Base-by-base conservation (phyloP, 2,113 vertebrate species). In the Microcebus murinus region DNA sequence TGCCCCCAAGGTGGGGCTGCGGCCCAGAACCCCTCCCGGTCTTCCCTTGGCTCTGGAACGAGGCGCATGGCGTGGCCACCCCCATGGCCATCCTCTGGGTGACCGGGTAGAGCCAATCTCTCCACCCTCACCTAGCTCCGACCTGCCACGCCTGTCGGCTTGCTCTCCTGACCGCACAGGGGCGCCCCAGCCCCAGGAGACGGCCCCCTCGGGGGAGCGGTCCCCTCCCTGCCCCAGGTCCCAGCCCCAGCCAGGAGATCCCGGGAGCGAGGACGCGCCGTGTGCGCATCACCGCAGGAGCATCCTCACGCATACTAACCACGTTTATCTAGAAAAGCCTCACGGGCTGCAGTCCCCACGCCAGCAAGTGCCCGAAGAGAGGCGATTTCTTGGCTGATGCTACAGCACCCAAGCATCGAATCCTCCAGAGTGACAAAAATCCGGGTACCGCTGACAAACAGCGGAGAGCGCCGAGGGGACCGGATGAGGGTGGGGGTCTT, bases 371-470 rank as follows among this genome's bases (percentile, higher is more conserved):
- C 36, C 65, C 17, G 13, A 18, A 3, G 7, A 4, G 7, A 52
- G 36, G 2, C 2, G 4, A 15, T 50, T 42, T 29, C 45, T 71
- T 4, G 20, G 57, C 20, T 0, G 76, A 10, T 7, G 14, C 18
- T 0, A 1, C 0, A 57, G 7, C 55, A 1, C 1, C 1, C 21
- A 2, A 18, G n/a, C 0, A 4, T 1, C 9, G 5, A 5, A n/a
- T 2, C 59, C 23, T 3, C 36, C 1, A 13, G 25, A 7, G 29
- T 14, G 8, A 1, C 3, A 6, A 11, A 39, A 10, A 9, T 25
- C 21, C 59, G 1, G n/a, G 23, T 9, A n/a, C 12, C 3, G 57
- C 14, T 8, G 14, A 14, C 7, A 21, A 61, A 13, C 11, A 21
- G 10, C 1, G 61, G 39, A 8, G 20, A n/a, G 42, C 21, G 1